Evolutionary conservation across 2,797 vertebrate species (phyloP), one percentile per base, ranked within the genome.

Genomic region (Halcyon leucocephala): DNA sequence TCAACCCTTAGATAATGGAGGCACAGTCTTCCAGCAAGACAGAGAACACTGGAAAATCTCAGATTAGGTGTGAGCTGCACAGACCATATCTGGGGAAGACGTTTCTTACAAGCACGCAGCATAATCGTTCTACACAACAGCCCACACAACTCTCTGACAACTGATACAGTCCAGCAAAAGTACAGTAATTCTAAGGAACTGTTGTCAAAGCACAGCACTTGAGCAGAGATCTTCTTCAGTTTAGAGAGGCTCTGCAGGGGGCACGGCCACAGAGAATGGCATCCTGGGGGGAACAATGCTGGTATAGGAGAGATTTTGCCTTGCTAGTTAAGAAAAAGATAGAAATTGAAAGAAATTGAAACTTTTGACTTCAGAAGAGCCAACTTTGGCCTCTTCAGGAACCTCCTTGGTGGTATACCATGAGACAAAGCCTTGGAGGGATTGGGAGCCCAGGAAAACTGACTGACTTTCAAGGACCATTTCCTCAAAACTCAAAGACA

Each of bases 181-280:
- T 21, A 74, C 22, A 48, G 4, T 16, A 70, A 39, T 11, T 54
- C 16, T 5, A 29, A 58, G 44, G 41, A 60, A 44, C 3, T 2
- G 4, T 8, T 0, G 1, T 24, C 66, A 16, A 58, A 80, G n/a
- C 0, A 48, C 16, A 49, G 35, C 18, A 14, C 28, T 21, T 28
- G 42, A 52, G 51, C 42, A n/a, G 14, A 1, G 1, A 41, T 10
- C 42, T 22, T 11, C 12, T 17, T 7, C 18, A n/a, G 48, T 14
- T 29, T 6, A 29, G 58, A 13, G 18, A 62, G 48, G 57, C 5
- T 4, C 7, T 2, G 3, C 2, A 2, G 1, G 7, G 8, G 16
- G 3, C 14, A 62, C 0, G 2, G 46, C 11, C 0, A 2, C 1
- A 1, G 35, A 35, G 29, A 60, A 22, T 0, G 1, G 22, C 17